Evolutionary conservation across 2,797 vertebrate species (phyloP).

Genomic region (Dendrocincla tyrannina): DNA sequence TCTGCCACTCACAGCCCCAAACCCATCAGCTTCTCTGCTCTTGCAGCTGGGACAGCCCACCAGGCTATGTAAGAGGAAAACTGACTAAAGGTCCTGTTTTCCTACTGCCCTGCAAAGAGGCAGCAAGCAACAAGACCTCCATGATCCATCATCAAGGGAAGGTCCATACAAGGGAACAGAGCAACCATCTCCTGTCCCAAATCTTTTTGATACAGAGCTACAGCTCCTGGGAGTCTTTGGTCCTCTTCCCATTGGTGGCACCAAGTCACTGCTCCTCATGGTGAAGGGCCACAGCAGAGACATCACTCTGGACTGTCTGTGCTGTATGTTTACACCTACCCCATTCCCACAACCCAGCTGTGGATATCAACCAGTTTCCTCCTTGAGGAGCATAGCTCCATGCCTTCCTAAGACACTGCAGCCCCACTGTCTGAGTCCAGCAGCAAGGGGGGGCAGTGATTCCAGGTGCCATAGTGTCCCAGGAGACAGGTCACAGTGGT

Average conservation of each 20-base stretch:
- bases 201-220: neutral
- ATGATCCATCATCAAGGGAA: neutral
- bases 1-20: neutral
- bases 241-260: neutral
- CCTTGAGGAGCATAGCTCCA: neutral
- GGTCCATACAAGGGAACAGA: neutral
- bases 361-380: rapidly evolving
- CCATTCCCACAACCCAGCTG: neutral
- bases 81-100: neutral
- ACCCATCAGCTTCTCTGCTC: neutral
- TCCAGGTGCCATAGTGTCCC: neutral
- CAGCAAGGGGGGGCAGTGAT: neutral
- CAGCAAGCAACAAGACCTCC: rapidly evolving
- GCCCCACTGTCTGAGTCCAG: neutral
- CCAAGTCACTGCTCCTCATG: rapidly evolving
- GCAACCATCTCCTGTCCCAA: rapidly evolving
- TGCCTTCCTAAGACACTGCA: neutral
- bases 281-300: rapidly evolving
- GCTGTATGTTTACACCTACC: neutral
- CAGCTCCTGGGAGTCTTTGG: neutral
- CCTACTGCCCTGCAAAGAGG: neutral
- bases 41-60: neutral
- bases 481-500: neutral
- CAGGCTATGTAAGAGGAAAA: rapidly evolving
- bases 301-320: rapidly evolving